A percentile compares a stretch with the other conserved stretches of the same genome.
Conservation (phyloP, 2,888 invertebrate species). For the Adelognathus sp. region DNA sequence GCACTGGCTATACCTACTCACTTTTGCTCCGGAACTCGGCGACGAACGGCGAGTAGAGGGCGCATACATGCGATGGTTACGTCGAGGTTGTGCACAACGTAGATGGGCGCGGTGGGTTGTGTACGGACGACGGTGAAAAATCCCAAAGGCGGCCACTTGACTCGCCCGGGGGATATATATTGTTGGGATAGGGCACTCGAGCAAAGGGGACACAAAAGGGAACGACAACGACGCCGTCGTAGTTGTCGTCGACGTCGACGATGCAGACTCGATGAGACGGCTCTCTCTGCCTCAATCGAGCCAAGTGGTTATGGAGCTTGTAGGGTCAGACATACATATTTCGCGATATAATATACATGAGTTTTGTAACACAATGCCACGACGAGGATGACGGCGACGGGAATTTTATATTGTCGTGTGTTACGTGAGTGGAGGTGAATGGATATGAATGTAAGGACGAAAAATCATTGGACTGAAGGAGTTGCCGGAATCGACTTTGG, state of each 20-base stretch:
- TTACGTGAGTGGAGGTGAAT: background rate
- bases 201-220: constrained; percentile 68
- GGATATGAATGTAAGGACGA: too few relatives aligned
- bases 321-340: constrained; percentile 28
- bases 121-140: constrained; percentile 70
- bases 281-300: constrained; percentile 38
- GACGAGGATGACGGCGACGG: background rate
- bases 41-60: constrained; percentile 10
- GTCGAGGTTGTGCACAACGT: constrained; percentile 20
- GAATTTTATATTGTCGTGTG: background rate
- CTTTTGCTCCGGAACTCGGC: constrained; percentile 13
- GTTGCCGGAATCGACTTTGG: too few relatives aligned
- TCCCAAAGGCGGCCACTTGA: constrained; percentile 77
- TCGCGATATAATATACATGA: too few relatives aligned
- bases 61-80: constrained; percentile 26
- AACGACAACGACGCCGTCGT: constrained; percentile 54
- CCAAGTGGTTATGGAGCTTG: constrained; percentile 46
- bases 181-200: constrained; percentile 74
- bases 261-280: constrained; percentile 48
- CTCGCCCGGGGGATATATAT: constrained; percentile 72
- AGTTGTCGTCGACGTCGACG: constrained; percentile 46
- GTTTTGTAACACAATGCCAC: constrained; percentile 6
- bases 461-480: too few relatives aligned
- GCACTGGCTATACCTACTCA: background rate
- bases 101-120: constrained; percentile 53